Conservation (phyloP, 2,797 vertebrate species). For the Catharus ustulatus region DNA sequence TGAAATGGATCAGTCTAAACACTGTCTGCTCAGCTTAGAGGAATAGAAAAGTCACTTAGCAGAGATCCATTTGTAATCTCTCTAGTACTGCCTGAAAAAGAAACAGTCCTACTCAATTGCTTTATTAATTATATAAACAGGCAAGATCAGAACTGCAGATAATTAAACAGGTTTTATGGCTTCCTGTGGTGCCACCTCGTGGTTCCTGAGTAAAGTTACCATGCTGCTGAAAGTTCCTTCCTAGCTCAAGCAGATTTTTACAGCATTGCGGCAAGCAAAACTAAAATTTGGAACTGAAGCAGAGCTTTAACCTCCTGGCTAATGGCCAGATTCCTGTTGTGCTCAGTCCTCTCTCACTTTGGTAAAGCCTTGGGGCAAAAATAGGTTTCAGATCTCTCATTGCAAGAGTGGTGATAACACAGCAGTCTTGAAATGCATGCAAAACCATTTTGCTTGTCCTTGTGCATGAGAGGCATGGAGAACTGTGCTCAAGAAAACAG, state of each 20-base stretch:
- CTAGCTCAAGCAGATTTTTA: neutral
- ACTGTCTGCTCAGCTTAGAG: neutral
- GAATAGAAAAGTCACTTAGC: neutral
- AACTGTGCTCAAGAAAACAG: neutral
- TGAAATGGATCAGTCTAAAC: constrained; percentile 35
- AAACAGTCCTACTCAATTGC: neutral
- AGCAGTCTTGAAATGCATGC: neutral
- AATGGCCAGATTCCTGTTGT: neutral
- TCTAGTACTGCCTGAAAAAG: neutral
- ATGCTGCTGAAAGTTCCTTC: neutral
- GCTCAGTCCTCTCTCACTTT: neutral
- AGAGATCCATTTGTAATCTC: constrained; percentile 32
- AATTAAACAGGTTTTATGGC: neutral
- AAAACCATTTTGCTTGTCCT: neutral
- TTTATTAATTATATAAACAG: neutral
- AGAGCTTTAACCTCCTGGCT: neutral
- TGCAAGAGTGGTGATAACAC: neutral
- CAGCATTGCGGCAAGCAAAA: neutral
- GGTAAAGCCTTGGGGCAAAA: neutral
- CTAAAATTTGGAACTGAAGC: neutral
- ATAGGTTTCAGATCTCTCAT: neutral
- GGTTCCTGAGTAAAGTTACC: neutral
- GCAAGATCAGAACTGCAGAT: neutral
- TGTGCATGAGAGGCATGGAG: neutral
- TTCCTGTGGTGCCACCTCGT: constrained; percentile 47